A percentile compares a stretch with the other conserved stretches of the same genome.
Conservation (phyloP, 2,888 invertebrate genomes). For the Oscheius onirici region DNA sequence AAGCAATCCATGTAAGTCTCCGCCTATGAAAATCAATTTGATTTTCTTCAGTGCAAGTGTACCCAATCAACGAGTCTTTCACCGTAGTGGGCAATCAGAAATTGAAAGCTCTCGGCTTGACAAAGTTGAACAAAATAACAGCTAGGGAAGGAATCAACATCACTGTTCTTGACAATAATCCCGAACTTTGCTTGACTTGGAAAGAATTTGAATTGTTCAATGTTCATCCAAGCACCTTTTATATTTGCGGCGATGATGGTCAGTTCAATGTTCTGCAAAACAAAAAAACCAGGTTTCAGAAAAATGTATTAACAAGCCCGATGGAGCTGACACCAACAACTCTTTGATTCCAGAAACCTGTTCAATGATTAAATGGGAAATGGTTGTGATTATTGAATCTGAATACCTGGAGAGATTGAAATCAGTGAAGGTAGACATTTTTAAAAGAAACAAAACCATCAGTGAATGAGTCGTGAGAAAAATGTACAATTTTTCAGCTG, state of each 20-base stretch:
- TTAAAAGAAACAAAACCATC: too few species aligned
- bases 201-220: too few species aligned
- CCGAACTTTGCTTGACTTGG: not conserved
- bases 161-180: not conserved
- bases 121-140: not conserved
- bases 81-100: not conserved
- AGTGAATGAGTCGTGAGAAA: too few species aligned
- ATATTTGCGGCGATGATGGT: too few species aligned
- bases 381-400: not conserved
- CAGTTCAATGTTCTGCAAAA: too few species aligned
- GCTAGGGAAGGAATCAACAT: not conserved
- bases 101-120: not conserved
- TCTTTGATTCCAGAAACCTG: constrained; percentile 9
- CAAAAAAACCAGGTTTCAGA: not conserved
- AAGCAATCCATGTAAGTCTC: not conserved
- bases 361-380: not conserved
- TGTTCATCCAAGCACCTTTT: too few species aligned
- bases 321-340: not conserved
- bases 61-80: constrained; percentile 2
- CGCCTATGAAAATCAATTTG: not conserved
- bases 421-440: not conserved
- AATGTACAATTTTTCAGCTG: too few species aligned
- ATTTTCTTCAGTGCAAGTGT: not conserved
- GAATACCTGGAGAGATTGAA: not conserved
- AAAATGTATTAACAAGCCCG: not conserved